Evolutionary conservation across 1,140 invertebrate species (phyloP).

Genomic region (Tetragnatha versicolor): DNA sequence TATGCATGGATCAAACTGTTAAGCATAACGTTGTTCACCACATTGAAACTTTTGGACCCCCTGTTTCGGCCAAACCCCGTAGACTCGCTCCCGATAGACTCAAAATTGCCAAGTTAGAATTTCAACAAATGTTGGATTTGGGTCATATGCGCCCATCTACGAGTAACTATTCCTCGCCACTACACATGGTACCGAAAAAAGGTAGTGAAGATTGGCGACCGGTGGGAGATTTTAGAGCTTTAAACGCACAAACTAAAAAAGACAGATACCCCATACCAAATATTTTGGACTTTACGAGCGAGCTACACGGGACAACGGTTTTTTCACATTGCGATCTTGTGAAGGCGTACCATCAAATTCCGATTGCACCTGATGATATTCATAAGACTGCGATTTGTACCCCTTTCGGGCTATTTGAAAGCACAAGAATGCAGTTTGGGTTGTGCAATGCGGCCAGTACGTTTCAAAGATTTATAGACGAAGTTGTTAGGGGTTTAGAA

Average conservation of each 20-base stretch:
- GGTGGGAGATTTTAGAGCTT: conserved; percentile 26
- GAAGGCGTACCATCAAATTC: conserved; percentile 50
- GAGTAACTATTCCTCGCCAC: conserved; percentile 56
- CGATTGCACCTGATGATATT: conserved; percentile 33
- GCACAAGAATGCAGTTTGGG: conserved; percentile 53
- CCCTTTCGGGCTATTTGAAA: conserved; percentile 51
- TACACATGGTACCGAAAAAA: conserved; percentile 58
- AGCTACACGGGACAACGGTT: conserved; percentile 9
- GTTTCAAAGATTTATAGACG: conserved; percentile 50
- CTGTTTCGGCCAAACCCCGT: not conserved
- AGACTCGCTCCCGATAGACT: conserved; percentile 40
- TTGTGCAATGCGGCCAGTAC: conserved; percentile 45
- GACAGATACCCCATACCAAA: conserved; percentile 42
- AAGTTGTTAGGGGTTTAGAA: conserved; percentile 4
- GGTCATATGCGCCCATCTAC: conserved; percentile 56
- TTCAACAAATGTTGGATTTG: conserved; percentile 30
- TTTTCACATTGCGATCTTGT: conserved; percentile 23
- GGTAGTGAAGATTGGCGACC: conserved; percentile 33
- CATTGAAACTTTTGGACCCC: conserved; percentile 38
- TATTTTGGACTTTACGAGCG: conserved; percentile 29
- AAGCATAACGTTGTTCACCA: conserved; percentile 32
- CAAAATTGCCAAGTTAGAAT: conserved; percentile 30
- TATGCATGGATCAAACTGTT: conserved; percentile 55
- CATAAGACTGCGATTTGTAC: conserved; percentile 45
- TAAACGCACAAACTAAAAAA: conserved; percentile 43